Percentiles rank a stretch among this genome's conserved stretches.
Conservation (phyloP, 1,140 invertebrate genomes). For the Listronotus oregonensis region DNA sequence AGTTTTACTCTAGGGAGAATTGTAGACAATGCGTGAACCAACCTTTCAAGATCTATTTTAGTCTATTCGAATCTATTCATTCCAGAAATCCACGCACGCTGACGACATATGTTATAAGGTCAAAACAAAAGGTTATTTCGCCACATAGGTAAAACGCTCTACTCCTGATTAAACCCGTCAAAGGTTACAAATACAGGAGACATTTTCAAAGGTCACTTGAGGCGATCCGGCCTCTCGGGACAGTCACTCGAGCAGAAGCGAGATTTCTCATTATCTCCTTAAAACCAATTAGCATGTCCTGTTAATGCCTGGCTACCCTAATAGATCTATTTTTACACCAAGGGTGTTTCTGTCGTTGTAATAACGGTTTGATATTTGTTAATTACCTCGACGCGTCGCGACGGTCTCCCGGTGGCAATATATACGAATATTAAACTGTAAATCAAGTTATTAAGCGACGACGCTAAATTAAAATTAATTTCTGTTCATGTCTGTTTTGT, state of each 20-base stretch:
- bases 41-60: no score
- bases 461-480: conserved; percentile 2
- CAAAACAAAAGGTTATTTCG: conserved; percentile 29
- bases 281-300: conserved; percentile 36
- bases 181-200: conserved; percentile 32
- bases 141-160: conserved; percentile 33
- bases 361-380: conserved; percentile 34
- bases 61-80: conserved; percentile 2
- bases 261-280: conserved; percentile 33
- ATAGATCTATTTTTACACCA: conserved; percentile 21
- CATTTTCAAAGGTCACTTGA: conserved; percentile 37
- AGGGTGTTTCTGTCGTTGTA: conserved; percentile 30
- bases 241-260: conserved; percentile 1
- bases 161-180: conserved; percentile 31
- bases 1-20: no score
- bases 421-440: conserved; percentile 22
- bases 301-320: conserved; percentile 21
- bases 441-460: conserved; percentile 23
- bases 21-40: no score
- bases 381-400: conserved; percentile 15
- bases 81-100: conserved; percentile 21
- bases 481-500: no score
- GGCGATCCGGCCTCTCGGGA: conserved; percentile 20
- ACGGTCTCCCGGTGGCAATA: conserved; percentile 19
- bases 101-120: conserved; percentile 33